Conservation (phyloP, 2,113 vertebrate species). For the Oreochromis niloticus region DNA sequence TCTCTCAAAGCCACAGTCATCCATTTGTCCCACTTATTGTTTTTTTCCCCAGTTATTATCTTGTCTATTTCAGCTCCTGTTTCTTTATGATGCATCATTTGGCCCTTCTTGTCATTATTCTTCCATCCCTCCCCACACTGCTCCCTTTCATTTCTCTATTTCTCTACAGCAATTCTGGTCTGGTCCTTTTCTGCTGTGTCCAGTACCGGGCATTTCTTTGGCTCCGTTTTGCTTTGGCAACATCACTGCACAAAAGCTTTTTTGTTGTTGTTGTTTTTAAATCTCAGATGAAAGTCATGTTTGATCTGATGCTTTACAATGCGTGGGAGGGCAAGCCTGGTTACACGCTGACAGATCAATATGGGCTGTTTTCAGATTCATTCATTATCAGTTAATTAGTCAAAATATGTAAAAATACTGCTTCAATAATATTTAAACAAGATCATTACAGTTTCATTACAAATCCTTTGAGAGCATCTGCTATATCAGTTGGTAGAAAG, state of each 20-base stretch:
- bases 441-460: not conserved
- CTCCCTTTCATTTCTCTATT: not conserved
- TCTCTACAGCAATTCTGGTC: not conserved
- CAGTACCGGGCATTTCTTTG: not conserved
- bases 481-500: not conserved
- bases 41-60: not conserved
- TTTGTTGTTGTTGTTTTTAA: not conserved
- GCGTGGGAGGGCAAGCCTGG: not conserved
- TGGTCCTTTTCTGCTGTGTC: not conserved
- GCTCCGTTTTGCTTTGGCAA: not conserved
- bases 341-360: not conserved
- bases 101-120: not conserved
- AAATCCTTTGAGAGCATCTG: not conserved
- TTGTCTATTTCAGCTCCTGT: not conserved
- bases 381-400: not conserved
- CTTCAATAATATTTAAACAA: not conserved
- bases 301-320: not conserved
- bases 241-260: not conserved
- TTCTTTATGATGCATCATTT: not conserved
- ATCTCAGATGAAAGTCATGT: not conserved
- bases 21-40: constrained; percentile 11
- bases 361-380: not conserved
- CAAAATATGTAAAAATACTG: not conserved
- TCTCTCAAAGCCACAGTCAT: not conserved
- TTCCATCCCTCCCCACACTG: not conserved